Percentiles rank a stretch among this genome's conserved stretches.
Evolutionary conservation across 2,113 vertebrate species (phyloP).

Genomic region (Rhinopomastus cyanomelas): DNA sequence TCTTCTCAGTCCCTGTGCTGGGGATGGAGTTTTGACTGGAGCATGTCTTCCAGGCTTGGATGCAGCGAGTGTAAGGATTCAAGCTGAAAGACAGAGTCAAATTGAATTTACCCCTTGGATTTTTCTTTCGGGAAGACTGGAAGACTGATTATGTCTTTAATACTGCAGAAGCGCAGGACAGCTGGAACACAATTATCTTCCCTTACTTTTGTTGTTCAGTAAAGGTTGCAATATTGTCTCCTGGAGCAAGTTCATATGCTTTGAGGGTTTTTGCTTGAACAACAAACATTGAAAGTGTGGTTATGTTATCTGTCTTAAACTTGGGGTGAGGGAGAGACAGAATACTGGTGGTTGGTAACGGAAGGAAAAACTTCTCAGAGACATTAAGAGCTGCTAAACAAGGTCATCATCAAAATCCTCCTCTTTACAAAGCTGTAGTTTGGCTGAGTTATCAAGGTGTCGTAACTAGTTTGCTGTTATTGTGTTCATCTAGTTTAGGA

Average conservation of each 20-base stretch:
- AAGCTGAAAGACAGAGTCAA: neutral
- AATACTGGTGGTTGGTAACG: neutral
- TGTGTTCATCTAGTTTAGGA: neutral
- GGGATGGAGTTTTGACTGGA: neutral
- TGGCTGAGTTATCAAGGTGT: neutral
- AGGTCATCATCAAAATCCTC: neutral
- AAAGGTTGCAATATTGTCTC: slow-evolving; percentile 40
- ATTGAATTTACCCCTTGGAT: neutral
- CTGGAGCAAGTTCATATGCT: neutral
- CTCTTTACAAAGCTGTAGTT: neutral
- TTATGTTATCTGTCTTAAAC: slow-evolving; percentile 16
- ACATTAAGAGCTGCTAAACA: neutral
- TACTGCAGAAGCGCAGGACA: neutral
- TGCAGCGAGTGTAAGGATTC: neutral
- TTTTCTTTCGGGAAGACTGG: neutral
- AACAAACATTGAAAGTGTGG: slow-evolving; percentile 28
- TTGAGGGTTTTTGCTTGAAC: neutral
- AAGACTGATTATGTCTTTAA: slow-evolving; percentile 30
- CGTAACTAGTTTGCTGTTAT: neutral
- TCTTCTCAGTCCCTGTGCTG: neutral
- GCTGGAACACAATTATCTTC: neutral
- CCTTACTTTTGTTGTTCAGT: slow-evolving; percentile 21
- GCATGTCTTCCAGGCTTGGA: neutral
- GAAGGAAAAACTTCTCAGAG: neutral
- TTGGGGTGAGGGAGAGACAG: neutral